Base-by-base conservation (phyloP, 2,113 vertebrate genomes). In the Sisor rabdophorus region DNA sequence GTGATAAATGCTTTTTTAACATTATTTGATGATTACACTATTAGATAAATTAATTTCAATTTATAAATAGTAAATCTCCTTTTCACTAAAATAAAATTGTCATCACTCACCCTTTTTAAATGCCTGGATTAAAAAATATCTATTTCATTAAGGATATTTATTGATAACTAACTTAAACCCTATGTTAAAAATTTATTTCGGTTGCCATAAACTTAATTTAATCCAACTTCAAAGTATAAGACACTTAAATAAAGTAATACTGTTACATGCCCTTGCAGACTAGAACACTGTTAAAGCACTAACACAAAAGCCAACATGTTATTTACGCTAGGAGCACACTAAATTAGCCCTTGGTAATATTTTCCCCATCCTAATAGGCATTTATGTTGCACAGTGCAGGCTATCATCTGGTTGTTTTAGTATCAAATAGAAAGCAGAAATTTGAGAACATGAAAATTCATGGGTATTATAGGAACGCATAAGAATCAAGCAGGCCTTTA, bases 401-500 rank as follows among this genome's bases (percentile, higher is more conserved):
- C 77, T 71, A 82, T 75, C 44, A 63, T 70, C 53, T 77, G 73
- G 53, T 47, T 50, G 53, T 76, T 70, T 76, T 30, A 76, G 53
- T 68, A 82, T 75, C 73, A 60, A 71, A 64, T 81, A 50, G 58
- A 60, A 50, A 69, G 55, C 32, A 73, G n/a, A 69, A 17, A 77
- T 36, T 68, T 28, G n/a, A 69, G 50, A 75, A 64, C 73, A 79
- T 58, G 63, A 63, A 80, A 80, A 79, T 61, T 74, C 36, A 15
- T 79, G 59, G 73, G 73, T 77, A 76, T 63, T 69, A 60, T 55
- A n/a, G 24, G 73, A 79, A 80, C 71, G 77, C 47, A 67, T 70
- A 52, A 69, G 54, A 74, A 81, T 81, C 83, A 84, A 84, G 82
- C 53, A 65, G 69, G 26, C 30, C 59, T 67, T 80, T 81, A 80